phyloP scores from a whole-genome alignment of 1,140 invertebrate species.

The Drosophila tropicalis region DNA sequence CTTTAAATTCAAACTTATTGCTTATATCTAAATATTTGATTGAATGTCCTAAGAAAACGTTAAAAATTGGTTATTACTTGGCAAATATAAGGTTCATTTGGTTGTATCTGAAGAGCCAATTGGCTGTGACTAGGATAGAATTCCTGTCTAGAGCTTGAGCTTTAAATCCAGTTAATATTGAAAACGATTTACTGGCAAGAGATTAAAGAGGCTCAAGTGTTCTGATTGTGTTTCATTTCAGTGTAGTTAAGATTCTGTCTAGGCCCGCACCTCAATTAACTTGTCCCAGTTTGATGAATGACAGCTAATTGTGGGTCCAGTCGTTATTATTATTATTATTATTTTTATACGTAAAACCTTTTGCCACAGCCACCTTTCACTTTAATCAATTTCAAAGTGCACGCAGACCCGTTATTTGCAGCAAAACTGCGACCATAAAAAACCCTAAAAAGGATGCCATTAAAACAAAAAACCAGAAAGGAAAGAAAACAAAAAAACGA shows the following conservation, averaged over 20 bases:
- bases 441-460: constrained; percentile 68
- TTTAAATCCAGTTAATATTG: neutral
- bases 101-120: no score
- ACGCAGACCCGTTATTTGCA: constrained; percentile 55
- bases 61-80: no score
- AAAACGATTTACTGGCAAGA: neutral
- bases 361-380: constrained; percentile 57
- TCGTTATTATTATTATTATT: constrained; percentile 42
- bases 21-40: no score
- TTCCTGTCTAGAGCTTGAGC: no score
- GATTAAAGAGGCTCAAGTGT: neutral
- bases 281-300: constrained; percentile 65
- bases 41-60: no score
- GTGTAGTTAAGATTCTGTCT: neutral
- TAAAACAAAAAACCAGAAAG: constrained; percentile 41
- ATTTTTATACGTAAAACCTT: constrained; percentile 34
- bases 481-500: constrained; percentile 13
- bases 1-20: no score
- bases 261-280: constrained; percentile 23
- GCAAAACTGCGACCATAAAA: constrained; percentile 41
- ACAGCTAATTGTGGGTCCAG: constrained; percentile 71
- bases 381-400: constrained; percentile 68
- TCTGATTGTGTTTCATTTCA: constrained; percentile 1
- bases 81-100: no score
- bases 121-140: no score